phyloP scores from a whole-genome alignment of 2,113 vertebrate genomes.

The Shinisaurus crocodilurus region DNA sequence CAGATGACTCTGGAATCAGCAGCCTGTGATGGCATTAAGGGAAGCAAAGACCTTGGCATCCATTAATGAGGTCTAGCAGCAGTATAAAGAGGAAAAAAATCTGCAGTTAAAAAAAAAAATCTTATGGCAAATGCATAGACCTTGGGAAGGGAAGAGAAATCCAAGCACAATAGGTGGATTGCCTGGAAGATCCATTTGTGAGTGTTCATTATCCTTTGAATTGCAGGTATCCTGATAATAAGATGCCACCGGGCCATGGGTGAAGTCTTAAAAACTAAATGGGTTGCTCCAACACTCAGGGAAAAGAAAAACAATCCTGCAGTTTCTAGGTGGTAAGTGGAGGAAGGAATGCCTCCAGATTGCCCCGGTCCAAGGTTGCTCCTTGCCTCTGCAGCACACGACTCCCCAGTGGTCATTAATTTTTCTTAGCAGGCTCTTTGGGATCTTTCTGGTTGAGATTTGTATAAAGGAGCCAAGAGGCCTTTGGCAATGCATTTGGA shows the following conservation, averaged over 20 bases:
- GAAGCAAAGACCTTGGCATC: not conserved
- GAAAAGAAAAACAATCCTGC: not conserved
- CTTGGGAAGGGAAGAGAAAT: constrained; percentile 21
- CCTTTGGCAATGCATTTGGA: not conserved
- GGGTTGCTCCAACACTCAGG: not conserved
- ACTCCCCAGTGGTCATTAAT: not conserved
- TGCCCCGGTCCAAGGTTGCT: not conserved
- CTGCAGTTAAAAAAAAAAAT: not conserved
- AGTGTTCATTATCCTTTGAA: not conserved
- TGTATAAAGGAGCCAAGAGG: not conserved
- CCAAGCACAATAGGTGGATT: not conserved
- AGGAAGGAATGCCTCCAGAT: not conserved
- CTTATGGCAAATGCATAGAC: not conserved
- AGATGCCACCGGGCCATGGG: not conserved
- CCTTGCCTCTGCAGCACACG: not conserved
- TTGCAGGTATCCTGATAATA: constrained; percentile 23
- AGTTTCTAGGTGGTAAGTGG: not conserved
- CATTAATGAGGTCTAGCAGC: constrained; percentile 6
- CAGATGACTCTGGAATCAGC: not conserved
- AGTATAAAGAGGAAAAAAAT: not conserved
- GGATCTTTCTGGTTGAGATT: not conserved
- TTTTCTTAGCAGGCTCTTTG: not conserved
- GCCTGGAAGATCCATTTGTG: constrained; percentile 12
- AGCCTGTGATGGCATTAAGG: constrained; percentile 2
- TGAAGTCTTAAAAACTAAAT: not conserved